phyloP scores from a whole-genome alignment of 2,797 vertebrate species.

The Pantherophis alleghaniensis region DNA sequence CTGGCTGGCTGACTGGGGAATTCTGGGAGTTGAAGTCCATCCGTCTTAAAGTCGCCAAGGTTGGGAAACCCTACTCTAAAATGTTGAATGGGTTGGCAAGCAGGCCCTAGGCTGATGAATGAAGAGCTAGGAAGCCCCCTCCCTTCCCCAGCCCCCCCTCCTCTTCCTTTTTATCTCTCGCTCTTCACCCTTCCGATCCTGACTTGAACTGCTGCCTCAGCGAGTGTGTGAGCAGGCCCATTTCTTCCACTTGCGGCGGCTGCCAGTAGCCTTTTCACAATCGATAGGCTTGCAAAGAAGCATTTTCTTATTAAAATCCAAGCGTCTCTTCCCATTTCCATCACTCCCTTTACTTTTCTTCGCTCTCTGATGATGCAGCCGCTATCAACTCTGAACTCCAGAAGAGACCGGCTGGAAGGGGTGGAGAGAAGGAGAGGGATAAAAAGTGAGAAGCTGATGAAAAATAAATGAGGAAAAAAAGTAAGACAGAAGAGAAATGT shows the following conservation, averaged over 20 bases:
- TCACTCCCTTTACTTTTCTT: not conserved
- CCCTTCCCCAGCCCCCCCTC: not conserved
- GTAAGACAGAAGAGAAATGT: not conserved
- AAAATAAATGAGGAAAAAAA: not conserved
- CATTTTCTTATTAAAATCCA: constrained; percentile 29
- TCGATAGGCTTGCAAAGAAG: constrained; percentile 19
- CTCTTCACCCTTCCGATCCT: not conserved
- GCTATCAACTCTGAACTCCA: not conserved
- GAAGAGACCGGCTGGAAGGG: too few relatives aligned
- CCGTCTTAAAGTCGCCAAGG: not conserved
- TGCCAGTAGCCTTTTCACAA: constrained; percentile 25
- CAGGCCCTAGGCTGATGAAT: not conserved
- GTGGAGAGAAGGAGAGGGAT: too few relatives aligned
- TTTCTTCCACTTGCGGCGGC: not conserved
- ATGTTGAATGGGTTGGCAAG: not conserved
- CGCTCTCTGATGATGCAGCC: not conserved
- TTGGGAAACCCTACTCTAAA: not conserved
- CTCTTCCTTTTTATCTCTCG: not conserved
- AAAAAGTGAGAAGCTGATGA: too few relatives aligned
- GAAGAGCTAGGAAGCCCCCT: not conserved
- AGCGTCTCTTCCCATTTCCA: not conserved
- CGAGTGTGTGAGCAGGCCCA: not conserved
- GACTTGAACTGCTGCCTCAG: constrained; percentile 19
- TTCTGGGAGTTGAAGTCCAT: not conserved
- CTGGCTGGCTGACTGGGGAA: not conserved